These are phyloP conservation scores for Hemithea aestivaria DNA, from an alignment of 2,888 invertebrate genomes.

Conservation along the genomic window DNA sequence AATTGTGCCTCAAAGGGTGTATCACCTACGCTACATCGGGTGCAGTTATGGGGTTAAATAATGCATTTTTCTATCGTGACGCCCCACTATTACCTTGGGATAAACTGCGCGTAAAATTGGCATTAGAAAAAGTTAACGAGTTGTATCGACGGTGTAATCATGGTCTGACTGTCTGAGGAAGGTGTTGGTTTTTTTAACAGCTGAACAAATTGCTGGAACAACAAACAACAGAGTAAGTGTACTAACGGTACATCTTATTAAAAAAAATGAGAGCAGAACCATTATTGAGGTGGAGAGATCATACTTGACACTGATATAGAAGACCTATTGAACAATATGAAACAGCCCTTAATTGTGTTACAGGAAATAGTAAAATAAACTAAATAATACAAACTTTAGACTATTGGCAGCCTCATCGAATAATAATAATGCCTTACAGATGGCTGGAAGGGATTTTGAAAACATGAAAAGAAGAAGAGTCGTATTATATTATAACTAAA, in stretches of 20 bases:
- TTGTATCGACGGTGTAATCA: conserved; percentile 45
- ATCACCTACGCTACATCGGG: conserved; percentile 45
- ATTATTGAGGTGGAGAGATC: too few relatives aligned
- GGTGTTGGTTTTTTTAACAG: conserved; percentile 16
- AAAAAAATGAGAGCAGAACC: too few relatives aligned
- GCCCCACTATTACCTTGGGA: conserved; percentile 51
- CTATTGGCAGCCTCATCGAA: too few relatives aligned
- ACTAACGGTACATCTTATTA: conserved; percentile 21
- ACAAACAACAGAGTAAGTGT: conserved; percentile 28
- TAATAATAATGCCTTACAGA: too few relatives aligned
- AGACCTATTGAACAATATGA: too few relatives aligned
- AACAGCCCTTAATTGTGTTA: too few relatives aligned
- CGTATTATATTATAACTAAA: too few relatives aligned
- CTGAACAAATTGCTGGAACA: conserved; percentile 29
- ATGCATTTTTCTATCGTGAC: conserved; percentile 66
- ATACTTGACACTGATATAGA: too few relatives aligned
- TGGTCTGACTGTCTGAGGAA: conserved; percentile 5
- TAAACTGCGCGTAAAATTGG: conserved; percentile 65
- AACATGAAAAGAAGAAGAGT: too few relatives aligned
- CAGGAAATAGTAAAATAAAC: too few relatives aligned
- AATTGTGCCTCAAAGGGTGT: conserved; percentile 36
- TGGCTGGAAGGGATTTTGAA: too few relatives aligned
- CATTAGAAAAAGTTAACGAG: conserved; percentile 52
- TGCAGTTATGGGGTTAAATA: conserved; percentile 66
- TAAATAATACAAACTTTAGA: too few relatives aligned